phyloP scores from a whole-genome alignment of 1,140 invertebrate species.

The Nebria ingens region DNA sequence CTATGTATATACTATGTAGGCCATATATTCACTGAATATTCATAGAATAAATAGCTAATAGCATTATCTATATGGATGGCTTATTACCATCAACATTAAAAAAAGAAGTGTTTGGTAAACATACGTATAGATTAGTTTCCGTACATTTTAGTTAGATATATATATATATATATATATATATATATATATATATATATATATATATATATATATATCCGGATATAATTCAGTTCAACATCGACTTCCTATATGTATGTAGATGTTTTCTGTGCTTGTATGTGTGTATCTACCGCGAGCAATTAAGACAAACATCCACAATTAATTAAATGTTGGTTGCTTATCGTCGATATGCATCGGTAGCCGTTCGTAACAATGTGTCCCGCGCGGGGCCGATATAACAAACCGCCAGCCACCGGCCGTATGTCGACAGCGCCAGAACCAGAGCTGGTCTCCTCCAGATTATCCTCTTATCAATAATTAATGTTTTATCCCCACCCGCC shows the following conservation, averaged over 20 bases:
- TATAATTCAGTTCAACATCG: neutral
- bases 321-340: conserved; percentile 6
- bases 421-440: neutral
- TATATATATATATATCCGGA: neutral
- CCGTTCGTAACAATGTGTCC: neutral
- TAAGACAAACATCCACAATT: conserved; percentile 6
- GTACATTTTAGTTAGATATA: neutral
- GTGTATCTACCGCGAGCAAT: neutral
- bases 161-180: neutral
- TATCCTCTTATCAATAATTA: conserved; percentile 8
- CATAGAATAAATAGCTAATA: too few relatives aligned
- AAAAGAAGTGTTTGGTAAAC: too few relatives aligned
- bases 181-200: neutral
- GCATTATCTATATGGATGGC: too few relatives aligned
- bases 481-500: too few relatives aligned
- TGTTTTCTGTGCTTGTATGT: neutral
- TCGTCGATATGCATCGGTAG: neutral
- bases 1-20: too few relatives aligned
- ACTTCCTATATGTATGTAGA: neutral
- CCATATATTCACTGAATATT: too few relatives aligned
- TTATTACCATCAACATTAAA: too few relatives aligned
- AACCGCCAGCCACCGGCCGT: too few relatives aligned
- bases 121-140: neutral
- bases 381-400: too few relatives aligned
- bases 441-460: neutral